Conservation (phyloP, 2,113 vertebrate genomes). For the Picathartes gymnocephalus region DNA sequence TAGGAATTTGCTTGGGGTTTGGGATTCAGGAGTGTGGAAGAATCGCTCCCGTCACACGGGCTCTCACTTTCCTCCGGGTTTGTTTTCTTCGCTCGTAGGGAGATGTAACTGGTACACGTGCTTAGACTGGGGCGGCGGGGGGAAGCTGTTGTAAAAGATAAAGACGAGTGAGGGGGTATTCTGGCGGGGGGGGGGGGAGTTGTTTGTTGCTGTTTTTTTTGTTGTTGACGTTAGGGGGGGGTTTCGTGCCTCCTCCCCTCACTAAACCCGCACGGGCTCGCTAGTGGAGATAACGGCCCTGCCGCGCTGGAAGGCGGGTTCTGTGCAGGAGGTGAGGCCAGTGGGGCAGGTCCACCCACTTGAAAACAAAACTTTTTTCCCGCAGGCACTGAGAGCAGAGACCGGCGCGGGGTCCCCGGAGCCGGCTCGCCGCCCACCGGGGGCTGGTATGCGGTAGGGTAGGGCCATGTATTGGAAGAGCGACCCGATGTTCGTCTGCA, state of each 20-base stretch:
- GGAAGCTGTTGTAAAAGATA: neutral
- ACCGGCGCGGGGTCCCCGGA: constrained; percentile 9
- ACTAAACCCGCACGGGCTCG: neutral
- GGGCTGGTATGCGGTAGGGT: constrained; percentile 64
- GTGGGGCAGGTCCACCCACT: constrained; percentile 67
- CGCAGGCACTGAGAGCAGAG: constrained; percentile 58
- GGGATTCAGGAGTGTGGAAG: neutral
- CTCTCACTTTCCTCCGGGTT: neutral
- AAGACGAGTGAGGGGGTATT: neutral
- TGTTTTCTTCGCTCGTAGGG: neutral
- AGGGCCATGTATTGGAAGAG: constrained; percentile 92
- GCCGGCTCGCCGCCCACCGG: neutral
- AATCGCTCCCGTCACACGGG: neutral
- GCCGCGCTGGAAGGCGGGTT: constrained; percentile 69
- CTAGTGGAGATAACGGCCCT: constrained; percentile 30
- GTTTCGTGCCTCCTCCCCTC: neutral
- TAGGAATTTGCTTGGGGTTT: neutral
- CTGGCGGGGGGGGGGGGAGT: neutral
- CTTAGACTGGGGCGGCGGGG: neutral
- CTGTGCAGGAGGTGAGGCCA: constrained; percentile 78
- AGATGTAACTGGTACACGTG: constrained; percentile 24
- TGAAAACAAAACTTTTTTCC: constrained; percentile 72
- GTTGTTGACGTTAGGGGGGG: neutral
- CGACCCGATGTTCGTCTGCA: constrained; percentile 80
- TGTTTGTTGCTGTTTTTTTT: neutral